phyloP scores from a whole-genome alignment of 2,113 vertebrate species.

The Pollachius pollachius region DNA sequence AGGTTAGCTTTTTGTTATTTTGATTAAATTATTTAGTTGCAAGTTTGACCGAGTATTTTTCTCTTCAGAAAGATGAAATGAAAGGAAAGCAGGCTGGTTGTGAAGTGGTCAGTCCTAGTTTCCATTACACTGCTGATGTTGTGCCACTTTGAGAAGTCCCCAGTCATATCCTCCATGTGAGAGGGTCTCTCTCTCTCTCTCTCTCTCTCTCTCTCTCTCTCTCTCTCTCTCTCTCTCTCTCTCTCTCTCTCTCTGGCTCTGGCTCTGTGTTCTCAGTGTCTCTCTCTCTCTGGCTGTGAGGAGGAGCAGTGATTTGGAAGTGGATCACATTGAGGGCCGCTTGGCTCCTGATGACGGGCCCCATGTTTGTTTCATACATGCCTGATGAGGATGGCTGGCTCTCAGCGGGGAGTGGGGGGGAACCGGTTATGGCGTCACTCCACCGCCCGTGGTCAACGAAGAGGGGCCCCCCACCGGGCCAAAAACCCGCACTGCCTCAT shows the following conservation, averaged over 20 bases:
- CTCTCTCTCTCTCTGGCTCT: not conserved
- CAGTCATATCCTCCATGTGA: constrained; percentile 59
- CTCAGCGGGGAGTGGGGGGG: constrained; percentile 38
- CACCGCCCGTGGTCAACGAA: constrained; percentile 41
- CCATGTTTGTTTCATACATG: constrained; percentile 63
- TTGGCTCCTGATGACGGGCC: constrained; percentile 57
- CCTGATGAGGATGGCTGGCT: constrained; percentile 58
- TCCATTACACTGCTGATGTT: constrained; percentile 52
- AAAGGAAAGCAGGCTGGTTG: constrained; percentile 37
- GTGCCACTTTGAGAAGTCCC: constrained; percentile 74
- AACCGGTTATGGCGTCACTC: constrained; percentile 46
- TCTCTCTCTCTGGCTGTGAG: constrained; percentile 45
- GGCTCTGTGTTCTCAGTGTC: not conserved
- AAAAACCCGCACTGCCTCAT: constrained; percentile 50
- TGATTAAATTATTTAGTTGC: not conserved
- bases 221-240: constrained; percentile 2
- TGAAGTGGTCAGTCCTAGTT: constrained; percentile 71
- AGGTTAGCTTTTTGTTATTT: no score
- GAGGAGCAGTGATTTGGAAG: constrained; percentile 61
- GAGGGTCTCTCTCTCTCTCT: constrained; percentile 18
- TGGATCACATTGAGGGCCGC: constrained; percentile 70
- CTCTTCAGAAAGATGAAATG: constrained; percentile 48
- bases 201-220: not conserved
- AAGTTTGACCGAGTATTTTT: not conserved
- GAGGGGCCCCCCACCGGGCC: constrained; percentile 39